Percentiles rank a stretch among this genome's conserved stretches.
Conservation (phyloP, 2,888 invertebrate genomes). For the Drosophila borealis region DNA sequence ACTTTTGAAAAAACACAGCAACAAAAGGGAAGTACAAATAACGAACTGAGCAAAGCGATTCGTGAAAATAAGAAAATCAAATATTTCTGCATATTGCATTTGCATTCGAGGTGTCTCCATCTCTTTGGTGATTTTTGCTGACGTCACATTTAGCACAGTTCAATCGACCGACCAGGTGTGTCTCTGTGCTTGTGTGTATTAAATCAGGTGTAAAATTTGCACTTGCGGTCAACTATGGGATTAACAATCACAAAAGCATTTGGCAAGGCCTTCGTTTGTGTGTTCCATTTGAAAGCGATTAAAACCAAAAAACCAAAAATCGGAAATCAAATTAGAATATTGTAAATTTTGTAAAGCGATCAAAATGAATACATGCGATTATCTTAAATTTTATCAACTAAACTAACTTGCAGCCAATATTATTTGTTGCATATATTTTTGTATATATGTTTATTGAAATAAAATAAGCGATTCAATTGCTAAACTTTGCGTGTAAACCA, state of each 20-base stretch:
- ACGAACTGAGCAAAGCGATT: slow-evolving; percentile 63
- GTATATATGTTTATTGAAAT: slow-evolving; percentile 5
- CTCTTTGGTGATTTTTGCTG: slow-evolving; percentile 30
- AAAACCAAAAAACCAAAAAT: slow-evolving; percentile 19
- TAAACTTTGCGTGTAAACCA: slow-evolving; percentile 45
- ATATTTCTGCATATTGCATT: slow-evolving; percentile 42
- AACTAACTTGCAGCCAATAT: slow-evolving; percentile 76
- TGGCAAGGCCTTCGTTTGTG: slow-evolving; percentile 42
- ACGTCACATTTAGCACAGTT: slow-evolving; percentile 48
- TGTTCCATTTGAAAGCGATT: slow-evolving; percentile 17
- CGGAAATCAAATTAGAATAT: slow-evolving; percentile 27
- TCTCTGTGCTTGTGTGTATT: slow-evolving; percentile 10
- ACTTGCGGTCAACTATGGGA: slow-evolving; percentile 49
- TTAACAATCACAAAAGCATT: slow-evolving; percentile 72
- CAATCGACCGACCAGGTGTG: slow-evolving; percentile 46
- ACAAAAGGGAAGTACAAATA: slow-evolving; percentile 62
- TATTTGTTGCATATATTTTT: slow-evolving; percentile 33
- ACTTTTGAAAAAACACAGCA: slow-evolving; percentile 63
- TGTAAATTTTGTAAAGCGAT: slow-evolving; percentile 33
- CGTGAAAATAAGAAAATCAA: slow-evolving; percentile 49
- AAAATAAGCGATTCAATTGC: slow-evolving; percentile 57
- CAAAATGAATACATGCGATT: slow-evolving; percentile 55
- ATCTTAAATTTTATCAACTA: slow-evolving; percentile 57
- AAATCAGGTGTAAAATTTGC: slow-evolving; percentile 25
- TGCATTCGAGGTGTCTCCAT: slow-evolving; percentile 33